Percentiles rank a stretch among this genome's conserved stretches.
Evolutionary conservation across 2,113 vertebrate genomes (phyloP).

Genomic region (Monarcha castaneiventris): DNA sequence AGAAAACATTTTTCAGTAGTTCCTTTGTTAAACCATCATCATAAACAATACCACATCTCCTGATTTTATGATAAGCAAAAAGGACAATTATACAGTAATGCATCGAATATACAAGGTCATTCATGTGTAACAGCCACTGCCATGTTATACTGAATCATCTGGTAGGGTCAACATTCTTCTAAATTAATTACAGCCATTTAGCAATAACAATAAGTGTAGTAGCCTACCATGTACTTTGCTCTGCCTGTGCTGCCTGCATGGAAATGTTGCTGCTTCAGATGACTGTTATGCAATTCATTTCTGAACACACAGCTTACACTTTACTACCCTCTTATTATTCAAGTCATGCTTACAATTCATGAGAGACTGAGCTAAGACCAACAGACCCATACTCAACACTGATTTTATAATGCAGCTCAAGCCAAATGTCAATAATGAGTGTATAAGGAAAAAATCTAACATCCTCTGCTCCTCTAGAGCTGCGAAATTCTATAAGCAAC

Average conservation of each 20-base stretch:
- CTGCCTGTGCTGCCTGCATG: conserved; percentile 34
- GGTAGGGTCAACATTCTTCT: conserved; percentile 31
- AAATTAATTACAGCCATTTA: conserved; percentile 66
- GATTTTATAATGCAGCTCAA: conserved; percentile 42
- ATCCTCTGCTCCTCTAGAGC: not conserved
- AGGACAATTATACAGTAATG: conserved; percentile 4
- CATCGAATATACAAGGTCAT: not conserved
- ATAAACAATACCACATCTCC: conserved; percentile 16
- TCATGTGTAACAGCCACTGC: not conserved
- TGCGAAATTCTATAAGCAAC: not conserved
- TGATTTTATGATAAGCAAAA: conserved; percentile 53
- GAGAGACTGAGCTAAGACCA: conserved; percentile 47
- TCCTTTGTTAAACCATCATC: not conserved
- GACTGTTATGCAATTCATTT: not conserved
- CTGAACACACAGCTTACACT: not conserved
- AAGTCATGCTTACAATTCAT: conserved; percentile 27
- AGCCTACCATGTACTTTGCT: not conserved
- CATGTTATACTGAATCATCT: conserved; percentile 27
- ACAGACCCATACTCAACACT: not conserved
- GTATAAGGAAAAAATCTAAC: not conserved
- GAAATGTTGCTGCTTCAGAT: conserved; percentile 29
- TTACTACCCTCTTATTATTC: conserved; percentile 40
- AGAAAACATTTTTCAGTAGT: not conserved
- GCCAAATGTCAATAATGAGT: conserved; percentile 11
- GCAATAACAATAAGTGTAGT: conserved; percentile 35